phyloP scores from a whole-genome alignment of 2,113 vertebrate species.

The Catharus fuscescens region DNA sequence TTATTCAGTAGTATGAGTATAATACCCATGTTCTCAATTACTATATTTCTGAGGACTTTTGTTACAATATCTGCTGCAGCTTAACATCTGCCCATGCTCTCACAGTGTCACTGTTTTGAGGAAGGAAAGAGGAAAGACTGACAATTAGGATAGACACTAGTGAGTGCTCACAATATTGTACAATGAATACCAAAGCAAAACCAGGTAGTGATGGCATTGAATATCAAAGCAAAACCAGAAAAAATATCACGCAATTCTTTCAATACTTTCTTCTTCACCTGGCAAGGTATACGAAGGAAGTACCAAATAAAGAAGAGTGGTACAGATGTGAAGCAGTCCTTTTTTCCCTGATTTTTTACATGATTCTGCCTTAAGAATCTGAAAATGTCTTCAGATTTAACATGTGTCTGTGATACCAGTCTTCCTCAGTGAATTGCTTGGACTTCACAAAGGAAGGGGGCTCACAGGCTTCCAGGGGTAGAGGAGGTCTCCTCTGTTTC shows the following conservation, averaged over 20 bases:
- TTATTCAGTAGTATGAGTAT: neutral
- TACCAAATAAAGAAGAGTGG: neutral
- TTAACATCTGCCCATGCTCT: neutral
- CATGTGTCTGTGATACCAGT: neutral
- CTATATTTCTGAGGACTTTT: neutral
- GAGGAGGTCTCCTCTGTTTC: fast-evolving
- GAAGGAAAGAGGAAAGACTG: neutral
- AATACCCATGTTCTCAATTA: neutral
- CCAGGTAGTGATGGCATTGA: neutral
- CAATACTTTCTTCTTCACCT: neutral
- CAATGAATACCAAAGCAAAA: neutral
- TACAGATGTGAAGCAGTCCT: neutral
- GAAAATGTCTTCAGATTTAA: neutral
- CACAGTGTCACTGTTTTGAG: neutral
- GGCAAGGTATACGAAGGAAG: neutral
- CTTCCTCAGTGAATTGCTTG: neutral
- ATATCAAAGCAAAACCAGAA: neutral
- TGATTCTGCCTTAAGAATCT: neutral
- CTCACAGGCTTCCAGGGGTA: neutral
- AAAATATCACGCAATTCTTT: neutral
- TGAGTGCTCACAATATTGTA: neutral
- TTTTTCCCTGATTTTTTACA: neutral
- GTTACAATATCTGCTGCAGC: neutral
- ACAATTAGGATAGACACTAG: neutral
- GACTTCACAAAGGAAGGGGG: neutral